Percentiles rank a stretch among this genome's conserved stretches.
phyloP scores from a whole-genome alignment of 2,888 invertebrate species.

The Philhelius pedissequus region DNA sequence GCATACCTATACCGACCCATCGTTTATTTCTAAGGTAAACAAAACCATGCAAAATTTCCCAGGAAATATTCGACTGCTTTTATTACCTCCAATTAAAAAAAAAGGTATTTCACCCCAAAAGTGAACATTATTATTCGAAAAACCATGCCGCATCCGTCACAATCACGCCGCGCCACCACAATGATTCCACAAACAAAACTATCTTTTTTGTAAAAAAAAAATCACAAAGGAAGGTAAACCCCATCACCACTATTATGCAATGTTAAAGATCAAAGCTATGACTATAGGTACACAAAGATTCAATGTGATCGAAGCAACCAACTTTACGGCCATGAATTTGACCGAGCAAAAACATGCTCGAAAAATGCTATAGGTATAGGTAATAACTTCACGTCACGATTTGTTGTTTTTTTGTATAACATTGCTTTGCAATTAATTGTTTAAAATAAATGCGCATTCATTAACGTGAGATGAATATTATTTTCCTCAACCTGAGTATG shows the following conservation, averaged over 20 bases:
- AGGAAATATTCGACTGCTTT: neutral
- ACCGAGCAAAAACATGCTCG: conserved; percentile 37
- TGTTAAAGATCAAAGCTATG: conserved; percentile 17
- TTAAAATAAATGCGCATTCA: conserved; percentile 40
- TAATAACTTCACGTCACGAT: conserved; percentile 48
- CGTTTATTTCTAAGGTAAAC: conserved; percentile 3
- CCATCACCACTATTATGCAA: conserved; percentile 42
- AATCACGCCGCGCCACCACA: neutral
- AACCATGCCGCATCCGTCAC: neutral
- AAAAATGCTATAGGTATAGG: too few relatives aligned
- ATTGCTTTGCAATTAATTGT: conserved; percentile 47
- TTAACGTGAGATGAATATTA: conserved; percentile 32
- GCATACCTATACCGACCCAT: neutral
- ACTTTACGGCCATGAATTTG: conserved; percentile 58
- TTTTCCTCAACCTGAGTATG: neutral
- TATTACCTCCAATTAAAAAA: neutral
- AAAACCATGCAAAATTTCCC: neutral
- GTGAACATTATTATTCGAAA: conserved; percentile 39
- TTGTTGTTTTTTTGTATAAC: neutral
- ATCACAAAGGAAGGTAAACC: neutral
- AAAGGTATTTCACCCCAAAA: conserved; percentile 46
- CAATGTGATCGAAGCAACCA: conserved; percentile 35
- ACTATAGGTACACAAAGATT: conserved; percentile 6
- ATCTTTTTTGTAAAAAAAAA: neutral
- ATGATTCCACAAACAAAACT: neutral